Conservation (phyloP, 2,888 invertebrate genomes). For the Drosophila paracracens region DNA sequence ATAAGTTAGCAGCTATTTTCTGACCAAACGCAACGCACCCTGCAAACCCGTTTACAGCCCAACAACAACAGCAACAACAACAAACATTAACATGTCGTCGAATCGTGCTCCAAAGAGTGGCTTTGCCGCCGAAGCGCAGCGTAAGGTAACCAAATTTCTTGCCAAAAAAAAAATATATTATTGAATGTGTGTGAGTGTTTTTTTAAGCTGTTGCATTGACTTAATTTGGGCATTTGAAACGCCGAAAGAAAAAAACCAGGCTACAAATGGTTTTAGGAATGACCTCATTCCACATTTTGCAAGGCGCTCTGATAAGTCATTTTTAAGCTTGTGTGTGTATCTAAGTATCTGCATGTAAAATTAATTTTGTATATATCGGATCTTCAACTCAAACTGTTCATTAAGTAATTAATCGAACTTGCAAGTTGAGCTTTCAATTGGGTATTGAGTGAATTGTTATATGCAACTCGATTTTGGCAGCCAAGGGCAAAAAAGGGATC, state of each 20-base stretch:
- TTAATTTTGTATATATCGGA: not conserved
- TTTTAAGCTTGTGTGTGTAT: slow-evolving; percentile 30
- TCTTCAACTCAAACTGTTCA: slow-evolving; percentile 29
- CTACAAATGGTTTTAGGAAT: slow-evolving; percentile 71
- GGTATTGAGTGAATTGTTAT: not conserved
- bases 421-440: slow-evolving; percentile 12
- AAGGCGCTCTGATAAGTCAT: slow-evolving; percentile 56
- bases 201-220: slow-evolving; percentile 67
- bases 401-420: slow-evolving; percentile 31
- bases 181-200: slow-evolving; percentile 24
- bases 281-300: slow-evolving; percentile 69
- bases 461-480: not conserved
- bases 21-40: slow-evolving; percentile 60
- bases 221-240: slow-evolving; percentile 66
- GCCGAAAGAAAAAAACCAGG: slow-evolving; percentile 51
- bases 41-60: slow-evolving; percentile 80
- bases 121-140: slow-evolving; percentile 97
- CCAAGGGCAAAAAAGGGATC: slow-evolving; percentile 13
- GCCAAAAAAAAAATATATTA: slow-evolving; percentile 49
- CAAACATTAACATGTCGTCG: slow-evolving; percentile 82
- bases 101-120: slow-evolving; percentile 87
- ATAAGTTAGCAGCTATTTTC: slow-evolving; percentile 52
- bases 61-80: slow-evolving; percentile 49
- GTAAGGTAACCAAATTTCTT: slow-evolving; percentile 90
- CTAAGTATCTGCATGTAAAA: slow-evolving; percentile 42